Base-by-base conservation (phyloP, 1,140 invertebrate species). In the Brachionus asplanchnoidis region DNA sequence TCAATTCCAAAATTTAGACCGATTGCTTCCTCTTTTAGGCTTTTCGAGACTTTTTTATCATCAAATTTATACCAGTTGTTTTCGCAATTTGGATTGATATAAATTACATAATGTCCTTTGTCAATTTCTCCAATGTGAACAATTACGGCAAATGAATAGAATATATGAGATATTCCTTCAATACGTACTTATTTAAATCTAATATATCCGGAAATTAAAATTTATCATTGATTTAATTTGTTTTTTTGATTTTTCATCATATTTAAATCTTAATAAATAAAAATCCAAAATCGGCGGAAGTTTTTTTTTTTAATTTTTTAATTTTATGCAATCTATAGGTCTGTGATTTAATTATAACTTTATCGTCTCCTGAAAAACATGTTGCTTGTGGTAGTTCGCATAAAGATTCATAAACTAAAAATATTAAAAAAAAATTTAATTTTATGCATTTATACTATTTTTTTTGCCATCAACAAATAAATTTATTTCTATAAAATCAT, bases 341-440 rank as follows among this genome's bases (percentile, higher is more conserved):
- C 65, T 17, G 23, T 68, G 65, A 68, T 28, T 68, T 26, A 28
- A 68, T 68, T 12, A 28, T 68, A 8, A 68, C 17, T 14, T 28
- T 4, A 28, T 68, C 26, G 1, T 68, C 65, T 26, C 26, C 65
- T 68, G 26, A 26, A 12, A 68, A 68, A 68, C 3, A 26, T 23
- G 26, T 26, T 1, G 65, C 11, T 68, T 68, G 20, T 26, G 1
- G 17, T 28, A 26, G 65, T 68, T 68, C 65, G 6, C 12, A 8
- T 26, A 68, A 26, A 68, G 65, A 68, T 68, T 68, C 65, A 68
- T 68, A 68, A 68, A 68, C 23, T 68, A 28, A n/a, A n/a, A n/a
- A n/a, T n/a, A n/a, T n/a, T n/a, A n/a, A n/a, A n/a, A 68, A 28
- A 28, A 2, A 28, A 28, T 28, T 28, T 14, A 26, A 26, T 26